Conservation (phyloP, 2,888 invertebrate species). For the Anagyrus pseudococci region DNA sequence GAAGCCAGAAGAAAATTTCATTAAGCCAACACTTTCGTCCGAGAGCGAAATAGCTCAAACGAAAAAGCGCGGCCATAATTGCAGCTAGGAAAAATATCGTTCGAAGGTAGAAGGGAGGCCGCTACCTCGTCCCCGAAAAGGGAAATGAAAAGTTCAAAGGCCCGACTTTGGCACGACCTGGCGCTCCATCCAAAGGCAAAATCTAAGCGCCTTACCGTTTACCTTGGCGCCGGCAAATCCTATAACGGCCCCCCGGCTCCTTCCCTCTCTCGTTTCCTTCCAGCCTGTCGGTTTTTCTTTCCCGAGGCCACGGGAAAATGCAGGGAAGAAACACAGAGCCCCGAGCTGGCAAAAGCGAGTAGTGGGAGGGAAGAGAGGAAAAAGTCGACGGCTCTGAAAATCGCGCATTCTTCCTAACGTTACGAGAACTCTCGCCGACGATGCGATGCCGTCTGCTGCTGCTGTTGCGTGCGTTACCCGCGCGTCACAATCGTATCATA, state of each 20-base stretch:
- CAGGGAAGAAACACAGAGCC: constrained; percentile 24
- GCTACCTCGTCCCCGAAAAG: constrained; percentile 2
- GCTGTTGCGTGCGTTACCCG: not conserved
- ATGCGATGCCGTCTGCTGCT: too few species aligned
- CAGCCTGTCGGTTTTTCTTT: constrained; percentile 27
- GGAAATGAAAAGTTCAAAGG: constrained; percentile 28
- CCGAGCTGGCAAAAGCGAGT: constrained; percentile 4
- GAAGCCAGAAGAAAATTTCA: too few species aligned
- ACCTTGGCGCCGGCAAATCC: constrained; percentile 24
- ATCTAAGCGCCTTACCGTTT: constrained; percentile 30
- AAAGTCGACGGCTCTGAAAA: constrained; percentile 15
- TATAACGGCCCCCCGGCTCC: constrained; percentile 11
- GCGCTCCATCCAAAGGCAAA: constrained; percentile 3
- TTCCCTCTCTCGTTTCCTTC: not conserved
- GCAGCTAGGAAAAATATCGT: constrained; percentile 7
- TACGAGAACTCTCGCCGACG: too few species aligned
- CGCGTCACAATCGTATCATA: constrained; percentile 55
- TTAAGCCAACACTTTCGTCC: too few species aligned
- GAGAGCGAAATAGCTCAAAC: too few species aligned
- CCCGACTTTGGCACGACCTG: not conserved
- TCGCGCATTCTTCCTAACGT: too few species aligned
- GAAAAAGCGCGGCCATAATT: constrained; percentile 15
- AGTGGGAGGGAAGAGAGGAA: constrained; percentile 22
- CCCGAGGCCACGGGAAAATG: constrained; percentile 32
- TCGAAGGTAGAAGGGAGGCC: not conserved